A percentile compares a stretch with the other conserved stretches of the same genome.
phyloP scores from a whole-genome alignment of 2,888 invertebrate genomes.

The Mythimna ferrago region DNA sequence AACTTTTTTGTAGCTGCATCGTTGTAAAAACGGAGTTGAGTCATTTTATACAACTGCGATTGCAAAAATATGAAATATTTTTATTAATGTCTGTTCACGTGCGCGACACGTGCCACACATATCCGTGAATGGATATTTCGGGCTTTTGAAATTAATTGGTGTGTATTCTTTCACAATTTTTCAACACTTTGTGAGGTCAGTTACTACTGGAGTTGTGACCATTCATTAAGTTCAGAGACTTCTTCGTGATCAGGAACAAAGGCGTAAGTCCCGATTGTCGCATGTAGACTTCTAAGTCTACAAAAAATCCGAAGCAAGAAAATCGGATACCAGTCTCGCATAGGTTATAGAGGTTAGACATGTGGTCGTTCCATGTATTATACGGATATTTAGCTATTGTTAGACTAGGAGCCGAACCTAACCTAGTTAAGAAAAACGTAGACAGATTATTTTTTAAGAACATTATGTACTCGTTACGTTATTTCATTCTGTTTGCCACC shows the following conservation, averaged over 20 bases:
- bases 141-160: background rate
- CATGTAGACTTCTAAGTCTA: background rate
- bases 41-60: background rate
- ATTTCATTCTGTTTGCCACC: background rate
- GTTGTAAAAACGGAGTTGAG: background rate
- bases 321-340: background rate
- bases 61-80: slow-evolving; percentile 16
- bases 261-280: background rate
- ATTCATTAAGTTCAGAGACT: background rate
- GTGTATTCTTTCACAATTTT: background rate
- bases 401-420: background rate
- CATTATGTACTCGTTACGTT: background rate
- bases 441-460: background rate
- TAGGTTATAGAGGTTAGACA: background rate
- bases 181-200: background rate
- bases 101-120: background rate
- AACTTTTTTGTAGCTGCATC: background rate
- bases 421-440: background rate
- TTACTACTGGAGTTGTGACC: background rate
- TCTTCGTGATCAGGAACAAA: background rate
- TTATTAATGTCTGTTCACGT: background rate
- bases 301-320: background rate
- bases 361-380: background rate
- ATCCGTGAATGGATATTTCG: background rate
- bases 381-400: background rate